Percentiles rank a stretch among this genome's conserved stretches.
phyloP scores from a whole-genome alignment of 2,888 invertebrate species.

The Deroplatys truncata region DNA sequence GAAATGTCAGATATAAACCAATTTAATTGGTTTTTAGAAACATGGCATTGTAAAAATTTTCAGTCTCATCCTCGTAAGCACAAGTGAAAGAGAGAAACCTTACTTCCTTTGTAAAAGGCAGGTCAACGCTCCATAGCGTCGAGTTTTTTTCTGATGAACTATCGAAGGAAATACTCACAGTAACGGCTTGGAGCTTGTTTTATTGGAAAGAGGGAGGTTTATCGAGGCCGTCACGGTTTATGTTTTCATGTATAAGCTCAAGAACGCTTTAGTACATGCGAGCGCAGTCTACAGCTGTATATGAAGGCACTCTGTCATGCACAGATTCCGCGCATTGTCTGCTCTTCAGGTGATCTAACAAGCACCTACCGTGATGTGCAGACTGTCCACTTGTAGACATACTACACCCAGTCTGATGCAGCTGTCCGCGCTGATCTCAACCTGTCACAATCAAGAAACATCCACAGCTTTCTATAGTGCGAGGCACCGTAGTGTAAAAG shows the following conservation, averaged over 20 bases:
- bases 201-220: background rate
- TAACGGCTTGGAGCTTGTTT: too few species aligned
- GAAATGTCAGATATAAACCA: too few species aligned
- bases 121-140: too few species aligned
- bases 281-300: background rate
- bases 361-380: too few species aligned
- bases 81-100: too few species aligned
- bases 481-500: too few species aligned
- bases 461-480: too few species aligned
- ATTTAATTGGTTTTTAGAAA: too few species aligned
- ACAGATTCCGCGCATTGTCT: background rate
- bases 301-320: background rate
- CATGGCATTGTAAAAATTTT: too few species aligned
- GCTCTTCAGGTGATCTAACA: background rate
- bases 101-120: too few species aligned
- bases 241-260: background rate
- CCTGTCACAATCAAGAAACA: background rate
- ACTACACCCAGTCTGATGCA: background rate
- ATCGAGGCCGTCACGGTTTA: background rate
- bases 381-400: background rate
- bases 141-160: background rate
- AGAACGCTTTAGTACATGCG: too few species aligned
- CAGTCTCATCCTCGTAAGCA: too few species aligned
- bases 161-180: background rate
- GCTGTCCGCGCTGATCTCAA: background rate